Evolutionary conservation across 2,888 invertebrate genomes (phyloP).

Genomic region (Luffia ferchaultella): DNA sequence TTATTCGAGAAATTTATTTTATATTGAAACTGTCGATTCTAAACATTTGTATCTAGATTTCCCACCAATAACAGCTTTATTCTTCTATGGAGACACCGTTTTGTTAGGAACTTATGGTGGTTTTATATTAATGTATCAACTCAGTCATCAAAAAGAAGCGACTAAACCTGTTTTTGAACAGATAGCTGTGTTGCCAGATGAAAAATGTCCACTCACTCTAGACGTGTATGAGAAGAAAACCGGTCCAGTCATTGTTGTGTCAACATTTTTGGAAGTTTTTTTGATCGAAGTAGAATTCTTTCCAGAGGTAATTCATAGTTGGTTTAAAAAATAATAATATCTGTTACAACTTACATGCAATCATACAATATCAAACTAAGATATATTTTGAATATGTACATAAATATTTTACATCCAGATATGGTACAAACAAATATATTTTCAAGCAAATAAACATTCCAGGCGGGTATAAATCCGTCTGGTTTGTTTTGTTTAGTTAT

Average conservation of each 20-base stretch:
- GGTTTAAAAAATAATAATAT: not conserved
- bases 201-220: constrained; percentile 38
- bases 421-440: not conserved
- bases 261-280: constrained; percentile 39
- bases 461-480: not conserved
- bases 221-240: constrained; percentile 42
- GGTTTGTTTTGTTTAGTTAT: not conserved
- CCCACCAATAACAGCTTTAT: constrained; percentile 40
- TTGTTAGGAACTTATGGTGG: constrained; percentile 36
- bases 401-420: not conserved
- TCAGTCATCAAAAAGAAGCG: constrained; percentile 32
- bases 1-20: constrained; percentile 43
- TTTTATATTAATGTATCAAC: constrained; percentile 38
- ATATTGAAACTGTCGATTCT: constrained; percentile 39
- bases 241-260: constrained; percentile 37
- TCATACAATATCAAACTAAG: too few relatives aligned
- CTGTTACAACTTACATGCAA: too few relatives aligned
- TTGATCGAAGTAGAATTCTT: constrained; percentile 39
- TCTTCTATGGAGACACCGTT: constrained; percentile 44
- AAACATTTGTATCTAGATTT: constrained; percentile 45
- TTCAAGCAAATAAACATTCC: not conserved
- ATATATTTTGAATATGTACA: not conserved
- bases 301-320: constrained; percentile 28
- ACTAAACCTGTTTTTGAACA: constrained; percentile 35
- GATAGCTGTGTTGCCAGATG: constrained; percentile 32